A percentile compares a stretch with the other conserved stretches of the same genome.
phyloP scores from a whole-genome alignment of 2,888 invertebrate species.

The Tenthredo notha region DNA sequence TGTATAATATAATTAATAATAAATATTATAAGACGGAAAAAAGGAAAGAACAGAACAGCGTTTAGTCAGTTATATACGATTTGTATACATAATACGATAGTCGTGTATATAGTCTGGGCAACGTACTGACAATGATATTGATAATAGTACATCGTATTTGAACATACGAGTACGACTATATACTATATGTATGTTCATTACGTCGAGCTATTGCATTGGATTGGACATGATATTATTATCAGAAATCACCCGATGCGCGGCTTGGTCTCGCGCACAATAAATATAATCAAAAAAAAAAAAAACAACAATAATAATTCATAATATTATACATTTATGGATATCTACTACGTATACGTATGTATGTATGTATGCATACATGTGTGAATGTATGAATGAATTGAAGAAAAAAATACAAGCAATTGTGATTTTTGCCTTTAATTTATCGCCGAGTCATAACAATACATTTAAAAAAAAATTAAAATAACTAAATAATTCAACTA shows the following conservation, averaged over 20 bases:
- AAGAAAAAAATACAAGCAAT: background rate
- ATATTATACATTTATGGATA: background rate
- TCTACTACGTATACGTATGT: background rate
- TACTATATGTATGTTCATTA: background rate
- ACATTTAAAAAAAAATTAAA: background rate
- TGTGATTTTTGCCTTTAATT: background rate
- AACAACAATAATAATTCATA: background rate
- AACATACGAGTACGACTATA: background rate
- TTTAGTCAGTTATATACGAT: background rate
- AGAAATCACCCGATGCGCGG: slow-evolving; percentile 61
- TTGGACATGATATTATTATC: slow-evolving; percentile 57
- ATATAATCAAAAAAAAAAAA: background rate
- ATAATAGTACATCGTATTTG: background rate
- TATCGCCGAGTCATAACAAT: background rate
- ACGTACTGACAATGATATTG: background rate
- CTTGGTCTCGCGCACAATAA: slow-evolving; percentile 55
- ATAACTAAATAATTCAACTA: background rate
- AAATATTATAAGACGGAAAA: background rate
- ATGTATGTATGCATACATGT: background rate
- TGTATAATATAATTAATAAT: background rate
- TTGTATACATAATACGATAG: background rate
- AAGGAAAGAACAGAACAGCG: background rate
- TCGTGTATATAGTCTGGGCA: background rate
- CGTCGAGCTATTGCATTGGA: slow-evolving; percentile 43
- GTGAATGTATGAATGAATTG: background rate